phyloP scores from a whole-genome alignment of 2,888 invertebrate genomes.

The Calephelis perditalis region DNA sequence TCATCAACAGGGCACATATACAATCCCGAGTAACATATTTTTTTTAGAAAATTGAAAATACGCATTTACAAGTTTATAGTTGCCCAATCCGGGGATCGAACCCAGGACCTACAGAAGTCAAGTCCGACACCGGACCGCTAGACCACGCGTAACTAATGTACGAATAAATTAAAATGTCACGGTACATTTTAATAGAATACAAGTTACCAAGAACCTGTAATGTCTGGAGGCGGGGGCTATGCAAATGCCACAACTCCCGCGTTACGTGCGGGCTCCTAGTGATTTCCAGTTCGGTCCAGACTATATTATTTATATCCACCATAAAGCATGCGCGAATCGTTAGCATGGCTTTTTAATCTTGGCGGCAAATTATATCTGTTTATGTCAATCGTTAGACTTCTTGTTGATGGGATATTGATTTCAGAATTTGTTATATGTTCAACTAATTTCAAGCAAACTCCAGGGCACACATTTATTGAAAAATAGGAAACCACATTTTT shows the following conservation, averaged over 20 bases:
- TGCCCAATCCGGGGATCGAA: no score
- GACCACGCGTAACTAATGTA: background rate
- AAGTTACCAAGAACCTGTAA: constrained; percentile 3
- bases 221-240: constrained; percentile 18
- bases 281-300: constrained; percentile 59
- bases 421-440: background rate
- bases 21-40: no score
- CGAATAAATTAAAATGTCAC: constrained; percentile 1
- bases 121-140: no score
- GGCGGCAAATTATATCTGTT: background rate
- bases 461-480: no score
- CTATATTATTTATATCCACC: constrained; percentile 45
- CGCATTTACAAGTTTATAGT: no score
- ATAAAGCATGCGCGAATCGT: constrained; percentile 33
- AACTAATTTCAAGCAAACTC: no score
- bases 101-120: no score
- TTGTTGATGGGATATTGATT: background rate
- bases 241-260: constrained; percentile 29
- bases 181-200: background rate
- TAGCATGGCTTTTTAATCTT: constrained; percentile 1
- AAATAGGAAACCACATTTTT: no score
- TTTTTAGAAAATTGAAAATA: no score
- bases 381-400: background rate
- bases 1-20: no score
- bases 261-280: constrained; percentile 44